Conservation (phyloP, 2,888 invertebrate species). For the Trypoxylon attenuatum region DNA sequence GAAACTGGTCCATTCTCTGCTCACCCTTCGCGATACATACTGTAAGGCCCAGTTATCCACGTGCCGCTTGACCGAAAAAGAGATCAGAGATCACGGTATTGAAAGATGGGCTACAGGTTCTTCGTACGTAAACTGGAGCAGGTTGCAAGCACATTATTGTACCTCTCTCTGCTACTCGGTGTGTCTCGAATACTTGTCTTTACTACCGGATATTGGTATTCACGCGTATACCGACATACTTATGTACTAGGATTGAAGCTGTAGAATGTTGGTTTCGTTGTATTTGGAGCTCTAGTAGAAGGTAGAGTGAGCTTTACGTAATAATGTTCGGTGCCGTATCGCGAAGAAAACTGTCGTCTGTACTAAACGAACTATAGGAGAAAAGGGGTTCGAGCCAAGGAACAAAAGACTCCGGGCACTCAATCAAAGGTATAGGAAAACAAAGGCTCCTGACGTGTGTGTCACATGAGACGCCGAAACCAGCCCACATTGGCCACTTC, state of each 20-base stretch:
- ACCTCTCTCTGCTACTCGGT: too few species aligned
- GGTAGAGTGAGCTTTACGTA: too few species aligned
- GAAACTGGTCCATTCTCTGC: constrained; percentile 69
- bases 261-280: too few species aligned
- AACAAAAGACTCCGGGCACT: constrained; percentile 33
- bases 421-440: constrained; percentile 61
- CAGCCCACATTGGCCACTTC: constrained; percentile 75
- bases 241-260: too few species aligned
- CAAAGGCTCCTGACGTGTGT: constrained; percentile 67
- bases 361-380: constrained; percentile 29
- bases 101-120: constrained; percentile 27
- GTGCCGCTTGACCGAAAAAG: constrained; percentile 19
- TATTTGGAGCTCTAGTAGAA: too few species aligned
- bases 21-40: constrained; percentile 25
- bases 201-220: too few species aligned
- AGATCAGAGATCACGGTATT: constrained; percentile 49
- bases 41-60: constrained; percentile 23
- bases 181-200: too few species aligned
- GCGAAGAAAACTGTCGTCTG: constrained; percentile 30
- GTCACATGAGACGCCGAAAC: constrained; percentile 74
- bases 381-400: constrained; percentile 13
- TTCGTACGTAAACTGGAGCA: not conserved
- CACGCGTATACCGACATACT: too few species aligned
- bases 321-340: not conserved
- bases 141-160: not conserved